A percentile compares a stretch with the other conserved stretches of the same genome.
These are phyloP conservation scores for Nemapogon koenigi DNA, from an alignment of 2,888 invertebrate genomes.

Conservation along the genomic window DNA sequence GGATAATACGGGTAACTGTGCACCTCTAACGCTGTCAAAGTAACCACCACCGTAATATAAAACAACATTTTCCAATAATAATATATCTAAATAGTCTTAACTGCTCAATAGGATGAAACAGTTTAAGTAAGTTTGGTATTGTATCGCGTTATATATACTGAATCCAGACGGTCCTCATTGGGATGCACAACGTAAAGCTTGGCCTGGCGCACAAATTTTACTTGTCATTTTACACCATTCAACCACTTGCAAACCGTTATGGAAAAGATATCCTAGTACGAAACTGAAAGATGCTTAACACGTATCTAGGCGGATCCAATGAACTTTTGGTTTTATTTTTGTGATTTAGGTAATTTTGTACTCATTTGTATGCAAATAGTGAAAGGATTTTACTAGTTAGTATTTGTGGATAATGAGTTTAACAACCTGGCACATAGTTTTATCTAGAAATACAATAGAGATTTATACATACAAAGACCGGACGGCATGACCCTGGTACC, in stretches of 20 bases:
- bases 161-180: slow-evolving; percentile 42
- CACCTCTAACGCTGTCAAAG: slow-evolving; percentile 35
- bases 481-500: no score
- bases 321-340: slow-evolving; percentile 29
- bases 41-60: slow-evolving; percentile 25
- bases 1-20: slow-evolving; percentile 43
- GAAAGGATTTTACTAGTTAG: no score
- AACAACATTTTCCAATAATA: slow-evolving; percentile 29
- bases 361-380: no score
- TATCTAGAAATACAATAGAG: no score
- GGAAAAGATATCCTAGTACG: slow-evolving; percentile 32
- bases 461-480: no score
- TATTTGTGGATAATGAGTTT: no score
- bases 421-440: no score
- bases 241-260: slow-evolving; percentile 34
- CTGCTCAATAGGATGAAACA: not conserved
- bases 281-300: slow-evolving; percentile 34
- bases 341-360: no score
- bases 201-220: slow-evolving; percentile 28
- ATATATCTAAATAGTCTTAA: not conserved
- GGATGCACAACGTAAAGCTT: slow-evolving; percentile 38
- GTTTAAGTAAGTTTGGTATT: slow-evolving; percentile 33
- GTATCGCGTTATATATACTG: slow-evolving; percentile 45
- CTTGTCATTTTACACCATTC: slow-evolving; percentile 39
- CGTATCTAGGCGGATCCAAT: slow-evolving; percentile 35